Percentiles rank a stretch among this genome's conserved stretches.
Evolutionary conservation across 1,140 invertebrate species (phyloP).

Genomic region (Drosophila rhopaloa): DNA sequence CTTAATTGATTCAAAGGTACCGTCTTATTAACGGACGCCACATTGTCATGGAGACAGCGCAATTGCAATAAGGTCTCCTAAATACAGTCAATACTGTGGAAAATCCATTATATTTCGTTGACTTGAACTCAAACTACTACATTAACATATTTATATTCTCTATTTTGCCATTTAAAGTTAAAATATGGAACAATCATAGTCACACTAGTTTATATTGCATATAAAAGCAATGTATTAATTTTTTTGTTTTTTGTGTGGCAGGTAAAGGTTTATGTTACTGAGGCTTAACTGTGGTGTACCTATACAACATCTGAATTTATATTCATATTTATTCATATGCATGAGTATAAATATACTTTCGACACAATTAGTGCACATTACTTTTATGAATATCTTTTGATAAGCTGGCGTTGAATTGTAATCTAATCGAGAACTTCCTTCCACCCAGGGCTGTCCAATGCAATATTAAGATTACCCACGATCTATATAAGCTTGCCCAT

Average conservation of each 20-base stretch:
- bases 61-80: constrained; percentile 4
- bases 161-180: too few species aligned
- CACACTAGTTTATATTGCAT: too few species aligned
- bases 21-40: constrained; percentile 31
- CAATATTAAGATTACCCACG: constrained; percentile 51
- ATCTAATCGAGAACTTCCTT: constrained; percentile 66
- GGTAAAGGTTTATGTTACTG: not conserved
- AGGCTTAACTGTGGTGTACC: not conserved
- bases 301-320: not conserved
- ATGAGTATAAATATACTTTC: constrained; percentile 17
- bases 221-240: too few species aligned
- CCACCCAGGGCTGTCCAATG: constrained; percentile 40
- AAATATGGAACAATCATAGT: too few species aligned
- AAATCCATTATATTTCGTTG: too few species aligned
- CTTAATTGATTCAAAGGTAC: constrained; percentile 70
- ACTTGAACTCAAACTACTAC: too few species aligned
- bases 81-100: not conserved
- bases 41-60: not conserved
- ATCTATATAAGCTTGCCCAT: constrained; percentile 22
- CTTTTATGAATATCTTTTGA: constrained; percentile 40
- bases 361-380: constrained; percentile 23
- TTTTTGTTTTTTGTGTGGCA: too few species aligned
- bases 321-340: not conserved
- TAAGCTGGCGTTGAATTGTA: constrained; percentile 39
- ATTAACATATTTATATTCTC: too few species aligned